Percentiles rank a stretch among this genome's conserved stretches.
phyloP scores from a whole-genome alignment of 2,113 vertebrate genomes.

The Etia nguti region DNA sequence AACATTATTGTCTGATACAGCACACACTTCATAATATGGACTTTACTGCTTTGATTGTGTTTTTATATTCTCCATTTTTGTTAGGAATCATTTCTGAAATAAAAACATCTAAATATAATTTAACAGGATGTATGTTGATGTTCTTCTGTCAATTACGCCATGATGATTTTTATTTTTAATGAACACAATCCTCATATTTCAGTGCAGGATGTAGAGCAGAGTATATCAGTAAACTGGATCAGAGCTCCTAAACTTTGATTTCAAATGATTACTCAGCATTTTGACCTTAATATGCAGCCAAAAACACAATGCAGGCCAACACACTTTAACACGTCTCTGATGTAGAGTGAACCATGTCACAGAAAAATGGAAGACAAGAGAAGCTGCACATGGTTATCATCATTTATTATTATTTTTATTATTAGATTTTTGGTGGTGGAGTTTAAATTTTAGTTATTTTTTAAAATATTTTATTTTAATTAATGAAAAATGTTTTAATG shows the following conservation, averaged over 20 bases:
- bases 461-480: too few relatives aligned
- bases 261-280: background rate
- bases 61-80: background rate
- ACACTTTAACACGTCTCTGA: background rate
- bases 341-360: too few relatives aligned
- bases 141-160: background rate
- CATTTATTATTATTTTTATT: too few relatives aligned
- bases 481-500: too few relatives aligned
- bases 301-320: background rate
- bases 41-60: background rate
- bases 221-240: fast-evolving
- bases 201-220: background rate
- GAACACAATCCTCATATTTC: fast-evolving
- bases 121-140: background rate
- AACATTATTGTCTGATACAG: background rate
- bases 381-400: too few relatives aligned
- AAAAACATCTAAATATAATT: background rate
- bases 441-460: too few relatives aligned
- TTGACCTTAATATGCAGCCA: background rate
- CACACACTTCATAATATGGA: background rate
- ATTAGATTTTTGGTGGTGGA: too few relatives aligned
- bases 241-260: background rate
- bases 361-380: too few relatives aligned
- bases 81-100: background rate
- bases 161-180: background rate